Evolutionary conservation across 2,888 invertebrate species (phyloP), one percentile per base, ranked within the genome.

Genomic region (Megamerina dolium): DNA sequence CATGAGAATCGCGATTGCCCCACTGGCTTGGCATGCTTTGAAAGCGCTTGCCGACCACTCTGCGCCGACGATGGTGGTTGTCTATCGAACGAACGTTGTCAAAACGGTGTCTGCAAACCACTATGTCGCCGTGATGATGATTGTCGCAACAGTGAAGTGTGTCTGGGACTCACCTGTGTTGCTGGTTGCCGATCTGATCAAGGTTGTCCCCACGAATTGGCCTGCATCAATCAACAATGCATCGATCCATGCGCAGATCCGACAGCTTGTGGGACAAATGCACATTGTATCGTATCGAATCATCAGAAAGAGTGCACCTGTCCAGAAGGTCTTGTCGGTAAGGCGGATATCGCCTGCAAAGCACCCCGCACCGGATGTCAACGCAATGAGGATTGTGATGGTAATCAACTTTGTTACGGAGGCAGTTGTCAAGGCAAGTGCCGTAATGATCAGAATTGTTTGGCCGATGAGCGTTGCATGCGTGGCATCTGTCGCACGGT

Each of bases 61-160:
- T 92, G 92, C 61, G 83, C 85, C 1, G 77, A 80, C 1, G 83
- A 85, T 57, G 72, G 74, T 0, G 84, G 85, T 48, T 92, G 91
- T 55, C 73, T 91, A 53, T 83, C 82, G 61, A 91, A 90, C 53
- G 92, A 92, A 72, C 63, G 72, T 14, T 73, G 73, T 44, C 69
- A 70, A 64, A 74, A 54, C n/a, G 88, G 90, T 39, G 80, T 88
- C 3, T 92, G 92, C 61, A 86, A 86, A 54, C 85, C 88, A 1
- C 76, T 89, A 3, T 92, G 91, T 59, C 79, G 87, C 37, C 79
- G 82, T 40, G 90, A 91, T 61, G 84, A 85, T 52, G 91, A 92
- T 61, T 93, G 93, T 57, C 80, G 86, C 38, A 85, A 82, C 54
- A 89, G 87, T 27, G 91, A 92, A 73, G 82, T 92, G 40, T 93